Percentiles rank a stretch among this genome's conserved stretches.
These are phyloP conservation scores for Hypocryptadius cinnamomeus DNA, from an alignment of 2,113 vertebrate genomes.

Conservation along the genomic window DNA sequence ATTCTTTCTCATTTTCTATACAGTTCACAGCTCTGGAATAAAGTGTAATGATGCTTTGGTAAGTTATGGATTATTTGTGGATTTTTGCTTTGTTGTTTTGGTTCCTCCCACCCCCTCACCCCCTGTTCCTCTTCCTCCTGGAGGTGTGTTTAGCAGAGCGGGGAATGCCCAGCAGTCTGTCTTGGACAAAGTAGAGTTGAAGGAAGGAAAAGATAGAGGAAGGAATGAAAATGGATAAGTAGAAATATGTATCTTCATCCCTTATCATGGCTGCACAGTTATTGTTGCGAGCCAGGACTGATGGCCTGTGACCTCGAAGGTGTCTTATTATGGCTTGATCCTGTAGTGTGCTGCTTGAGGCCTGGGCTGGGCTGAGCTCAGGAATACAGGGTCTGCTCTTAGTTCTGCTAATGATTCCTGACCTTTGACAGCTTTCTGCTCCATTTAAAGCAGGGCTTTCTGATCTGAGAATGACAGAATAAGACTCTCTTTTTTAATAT, in stretches of 20 bases:
- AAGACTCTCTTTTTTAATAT: neutral
- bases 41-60: neutral
- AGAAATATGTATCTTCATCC: neutral
- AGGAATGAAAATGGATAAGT: neutral
- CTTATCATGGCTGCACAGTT: neutral
- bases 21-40: neutral
- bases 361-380: neutral
- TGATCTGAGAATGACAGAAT: neutral
- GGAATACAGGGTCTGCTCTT: neutral
- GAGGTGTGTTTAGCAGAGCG: neutral
- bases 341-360: neutral
- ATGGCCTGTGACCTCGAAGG: neutral
- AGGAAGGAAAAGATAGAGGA: neutral
- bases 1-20: neutral
- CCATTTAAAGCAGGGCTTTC: neutral
- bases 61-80: neutral
- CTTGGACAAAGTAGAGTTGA: neutral
- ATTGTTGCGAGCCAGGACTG: neutral
- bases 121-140: rapidly evolving
- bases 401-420: neutral
- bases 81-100: neutral
- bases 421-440: neutral
- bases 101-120: no score
- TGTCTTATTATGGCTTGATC: neutral
- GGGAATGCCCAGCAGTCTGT: neutral